Base-by-base conservation (phyloP, 2,888 invertebrate species). In the Tenthredo scrophulariae region DNA sequence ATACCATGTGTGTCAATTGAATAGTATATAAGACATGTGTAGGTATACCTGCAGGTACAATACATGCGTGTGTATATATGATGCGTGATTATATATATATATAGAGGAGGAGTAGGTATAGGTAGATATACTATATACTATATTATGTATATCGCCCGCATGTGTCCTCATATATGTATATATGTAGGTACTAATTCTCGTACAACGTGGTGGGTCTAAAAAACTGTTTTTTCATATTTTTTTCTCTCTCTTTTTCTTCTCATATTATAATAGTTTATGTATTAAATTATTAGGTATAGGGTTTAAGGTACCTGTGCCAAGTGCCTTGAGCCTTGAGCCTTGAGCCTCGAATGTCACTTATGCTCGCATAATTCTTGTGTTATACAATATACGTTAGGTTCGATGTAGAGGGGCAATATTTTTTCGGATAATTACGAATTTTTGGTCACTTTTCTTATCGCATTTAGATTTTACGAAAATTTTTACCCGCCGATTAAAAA, bases 81-180 rank as follows among this genome's bases (percentile, higher is more conserved):
- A 70, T 33, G 18, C 43, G 43, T 7, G 26, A 18, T 18, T 70
- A 70, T 37, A 5, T 18, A n/a, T 2, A 33, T 33, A 33, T 33
- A 43, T 29, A 70, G 15, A 67, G 33, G 15, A 13, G 15, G 2
- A 67, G n/a, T 22, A 22, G 22, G n/a, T 22, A n/a, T 54, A 54
- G n/a, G 3, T 58, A 9, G 2, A 1, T 26, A 70, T 37, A n/a
- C n/a, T n/a, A 33, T 0, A 33, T 4, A 40, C 33, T 40, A 29
- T 22, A 74, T 40, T 43, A 74, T 74, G 72, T 74, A 74, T 40
- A 74, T 74, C 72, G 72, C 72, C 72, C 72, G 72, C 72, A 74
- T 74, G 10, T 18, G 4, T 43, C 1, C 2, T n/a, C 43, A 13
- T 72, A 37, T 37, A 37, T 33, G 7, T 1, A 37, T 37, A 37